Evolutionary conservation across 2,888 invertebrate genomes (phyloP), one percentile per base, ranked within the genome.

Genomic region (Ypsolopha sequella): DNA sequence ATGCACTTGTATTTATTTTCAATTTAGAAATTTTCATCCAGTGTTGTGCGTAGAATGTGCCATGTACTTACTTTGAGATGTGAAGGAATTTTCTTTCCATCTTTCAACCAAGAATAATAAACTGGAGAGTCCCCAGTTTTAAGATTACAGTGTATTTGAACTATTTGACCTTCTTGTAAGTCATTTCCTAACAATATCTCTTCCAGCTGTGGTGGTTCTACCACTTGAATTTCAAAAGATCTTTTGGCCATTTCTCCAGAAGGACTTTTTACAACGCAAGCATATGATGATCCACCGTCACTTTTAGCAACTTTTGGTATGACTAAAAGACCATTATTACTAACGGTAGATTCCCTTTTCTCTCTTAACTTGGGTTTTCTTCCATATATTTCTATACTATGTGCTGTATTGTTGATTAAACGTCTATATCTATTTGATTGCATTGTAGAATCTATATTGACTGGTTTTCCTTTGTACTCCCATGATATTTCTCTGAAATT

Each of bases 91-190:
- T 90, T 89, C 68, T 87, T 88, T 47, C 89, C 90, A 70, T 92
- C 91, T 64, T 92, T 92, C 63, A 90, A 80, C 92, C 92, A 92
- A 7, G 90, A 88, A 61, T 91, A 92, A 73, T 91, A 91, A 49
- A 92, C 90, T 4, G 92, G 92, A 56, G 91, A 90, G 70, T 92
- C 92, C 10, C 92, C 92, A 52, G 90, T 88, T 60, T 92, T 93
- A 52, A 95, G 88, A 60, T 92, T 92, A 70, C 94, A 95, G 54
- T 95, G 92, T 58, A 95, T 93, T 73, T 95, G 92, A 53, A 94
- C 93, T 60, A 95, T 89, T 69, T 95, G 92, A 47, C 94, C 93
- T 84, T 96, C 92, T 77, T 93, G 93, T 13, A 95, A 86, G 70
- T 93, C 93, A 54, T 91, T 88, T 0, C 95, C 93, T 65, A 96